A percentile compares a stretch with the other conserved stretches of the same genome.
phyloP scores from a whole-genome alignment of 2,888 invertebrate species.

The Syrista parreyssii region DNA sequence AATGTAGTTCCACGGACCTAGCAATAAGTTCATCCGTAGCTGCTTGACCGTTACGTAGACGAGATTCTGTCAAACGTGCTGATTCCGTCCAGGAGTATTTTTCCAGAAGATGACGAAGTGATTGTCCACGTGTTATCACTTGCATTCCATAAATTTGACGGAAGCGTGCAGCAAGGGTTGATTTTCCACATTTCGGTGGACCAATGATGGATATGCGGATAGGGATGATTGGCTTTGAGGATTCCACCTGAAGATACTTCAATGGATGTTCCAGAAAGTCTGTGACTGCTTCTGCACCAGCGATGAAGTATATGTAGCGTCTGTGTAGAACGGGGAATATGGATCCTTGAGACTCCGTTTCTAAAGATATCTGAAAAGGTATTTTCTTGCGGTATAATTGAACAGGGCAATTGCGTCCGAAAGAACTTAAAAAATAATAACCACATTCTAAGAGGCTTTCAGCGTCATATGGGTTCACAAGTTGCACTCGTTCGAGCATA shows the following conservation, averaged over 20 bases:
- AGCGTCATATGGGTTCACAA: slow-evolving; percentile 69
- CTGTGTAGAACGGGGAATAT: slow-evolving; percentile 72
- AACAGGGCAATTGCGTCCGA: slow-evolving; percentile 75
- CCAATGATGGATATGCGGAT: slow-evolving; percentile 72
- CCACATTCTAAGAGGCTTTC: slow-evolving; percentile 71
- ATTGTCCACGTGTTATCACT: slow-evolving; percentile 70
- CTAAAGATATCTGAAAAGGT: slow-evolving; percentile 68
- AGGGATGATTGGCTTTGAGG: slow-evolving; percentile 67
- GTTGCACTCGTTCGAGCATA: slow-evolving; percentile 71
- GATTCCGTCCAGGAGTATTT: slow-evolving; percentile 69
- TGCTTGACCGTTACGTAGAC: slow-evolving; percentile 65
- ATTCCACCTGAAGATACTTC: slow-evolving; percentile 68
- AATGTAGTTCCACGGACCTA: slow-evolving; percentile 69
- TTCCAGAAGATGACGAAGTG: slow-evolving; percentile 68
- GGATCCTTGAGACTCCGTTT: slow-evolving; percentile 62
- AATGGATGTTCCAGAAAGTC: slow-evolving; percentile 71
- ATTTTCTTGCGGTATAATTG: slow-evolving; percentile 68
- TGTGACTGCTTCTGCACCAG: slow-evolving; percentile 65
- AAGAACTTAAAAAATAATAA: slow-evolving; percentile 73
- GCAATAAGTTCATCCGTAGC: slow-evolving; percentile 67
- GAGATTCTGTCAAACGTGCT: slow-evolving; percentile 63
- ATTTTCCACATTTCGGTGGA: slow-evolving; percentile 74
- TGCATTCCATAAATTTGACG: slow-evolving; percentile 69
- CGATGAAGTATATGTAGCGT: slow-evolving; percentile 72
- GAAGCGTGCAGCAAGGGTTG: slow-evolving; percentile 70